These are phyloP conservation scores for Daubentonia madagascariensis DNA, from an alignment of 2,113 vertebrate genomes.

Conservation along the genomic window DNA sequence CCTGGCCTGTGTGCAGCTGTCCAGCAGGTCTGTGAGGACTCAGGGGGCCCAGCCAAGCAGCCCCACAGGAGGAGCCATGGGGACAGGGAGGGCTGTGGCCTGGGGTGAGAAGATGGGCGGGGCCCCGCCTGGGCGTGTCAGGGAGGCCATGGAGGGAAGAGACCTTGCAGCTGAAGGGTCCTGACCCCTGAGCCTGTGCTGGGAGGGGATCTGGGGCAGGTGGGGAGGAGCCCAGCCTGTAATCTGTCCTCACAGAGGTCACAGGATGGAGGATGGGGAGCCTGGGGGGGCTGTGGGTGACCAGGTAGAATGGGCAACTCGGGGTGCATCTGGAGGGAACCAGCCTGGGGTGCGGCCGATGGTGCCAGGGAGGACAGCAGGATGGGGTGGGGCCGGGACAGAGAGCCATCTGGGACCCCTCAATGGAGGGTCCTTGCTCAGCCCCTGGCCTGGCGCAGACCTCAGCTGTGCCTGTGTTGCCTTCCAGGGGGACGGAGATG, in stretches of 20 bases:
- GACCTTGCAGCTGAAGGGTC: too few species aligned
- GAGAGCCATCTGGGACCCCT: too few species aligned
- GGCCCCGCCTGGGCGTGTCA: background rate
- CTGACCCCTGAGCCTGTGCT: background rate
- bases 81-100: too few species aligned
- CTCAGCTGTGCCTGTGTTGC: too few species aligned
- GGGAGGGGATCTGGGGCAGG: background rate
- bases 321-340: background rate
- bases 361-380: background rate
- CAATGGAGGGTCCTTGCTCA: background rate
- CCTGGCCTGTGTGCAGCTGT: too few species aligned
- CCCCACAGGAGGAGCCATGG: too few species aligned
- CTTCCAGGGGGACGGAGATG: too few species aligned
- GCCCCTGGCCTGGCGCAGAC: too few species aligned
- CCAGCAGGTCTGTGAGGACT: too few species aligned
- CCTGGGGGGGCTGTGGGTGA: background rate
- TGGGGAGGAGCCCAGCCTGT: background rate
- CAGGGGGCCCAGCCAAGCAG: too few species aligned
- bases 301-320: background rate
- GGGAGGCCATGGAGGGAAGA: too few species aligned
- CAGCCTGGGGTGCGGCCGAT: background rate
- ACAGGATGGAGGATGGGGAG: background rate
- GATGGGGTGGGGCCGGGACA: too few species aligned
- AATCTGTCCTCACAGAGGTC: background rate
- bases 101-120: background rate